These are phyloP conservation scores for Hetaerina titia DNA, from an alignment of 2,888 invertebrate genomes.

Conservation along the genomic window DNA sequence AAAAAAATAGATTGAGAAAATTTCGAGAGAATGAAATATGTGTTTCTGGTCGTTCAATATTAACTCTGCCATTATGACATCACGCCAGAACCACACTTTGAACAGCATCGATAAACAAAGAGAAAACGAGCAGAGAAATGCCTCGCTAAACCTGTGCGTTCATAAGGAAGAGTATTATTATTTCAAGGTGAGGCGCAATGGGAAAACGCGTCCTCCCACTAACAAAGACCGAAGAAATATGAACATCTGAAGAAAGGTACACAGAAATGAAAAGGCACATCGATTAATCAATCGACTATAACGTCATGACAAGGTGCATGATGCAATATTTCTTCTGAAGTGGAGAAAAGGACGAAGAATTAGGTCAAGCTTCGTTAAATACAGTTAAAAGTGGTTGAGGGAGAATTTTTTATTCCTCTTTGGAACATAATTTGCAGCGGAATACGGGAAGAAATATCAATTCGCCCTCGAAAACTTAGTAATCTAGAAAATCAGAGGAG, in stretches of 20 bases:
- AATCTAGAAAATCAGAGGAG: no score
- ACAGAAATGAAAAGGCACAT: neutral
- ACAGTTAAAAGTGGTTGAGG: no score
- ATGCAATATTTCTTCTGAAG: neutral
- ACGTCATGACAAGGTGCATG: neutral
- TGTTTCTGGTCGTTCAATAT: neutral
- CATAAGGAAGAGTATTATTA: neutral
- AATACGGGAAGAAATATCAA: no score
- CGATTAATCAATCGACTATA: neutral
- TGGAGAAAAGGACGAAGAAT: neutral
- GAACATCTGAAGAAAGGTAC: neutral
- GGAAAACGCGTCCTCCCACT: neutral
- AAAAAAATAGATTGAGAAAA: neutral
- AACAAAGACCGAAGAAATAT: neutral
- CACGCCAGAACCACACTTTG: neutral
- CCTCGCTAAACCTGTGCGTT: neutral
- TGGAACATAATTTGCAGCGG: no score
- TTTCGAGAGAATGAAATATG: neutral
- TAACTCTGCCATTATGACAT: slow-evolving; percentile 49
- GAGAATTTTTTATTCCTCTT: no score
- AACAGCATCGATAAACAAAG: slow-evolving; percentile 33
- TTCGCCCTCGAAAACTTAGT: no score
- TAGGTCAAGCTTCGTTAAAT: no score
- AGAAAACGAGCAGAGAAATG: slow-evolving; percentile 8
- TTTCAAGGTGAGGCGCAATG: neutral